These are phyloP conservation scores for Sphaerophoria rueppellii DNA, from an alignment of 2,888 invertebrate genomes.

Conservation along the genomic window DNA sequence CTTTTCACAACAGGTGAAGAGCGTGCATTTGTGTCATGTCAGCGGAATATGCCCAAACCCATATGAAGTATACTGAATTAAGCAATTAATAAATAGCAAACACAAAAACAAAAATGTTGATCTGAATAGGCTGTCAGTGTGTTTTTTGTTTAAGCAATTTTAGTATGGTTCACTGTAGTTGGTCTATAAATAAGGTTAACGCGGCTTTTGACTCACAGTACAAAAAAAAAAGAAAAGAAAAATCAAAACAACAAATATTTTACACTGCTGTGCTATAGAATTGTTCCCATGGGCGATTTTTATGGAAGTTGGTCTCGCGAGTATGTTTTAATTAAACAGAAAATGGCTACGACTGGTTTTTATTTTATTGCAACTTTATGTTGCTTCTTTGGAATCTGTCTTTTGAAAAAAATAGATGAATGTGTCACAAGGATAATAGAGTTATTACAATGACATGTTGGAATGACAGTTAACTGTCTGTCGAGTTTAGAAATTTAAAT, in stretches of 20 bases:
- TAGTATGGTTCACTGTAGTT: conserved; percentile 12
- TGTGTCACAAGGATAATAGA: conserved; percentile 63
- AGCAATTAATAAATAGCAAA: conserved; percentile 68
- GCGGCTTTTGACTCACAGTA: conserved; percentile 47
- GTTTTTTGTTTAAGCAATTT: background rate
- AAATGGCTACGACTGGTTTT: conserved; percentile 7
- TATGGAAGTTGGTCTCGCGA: conserved; percentile 65
- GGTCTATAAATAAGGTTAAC: conserved; percentile 39
- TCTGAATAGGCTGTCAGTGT: conserved; percentile 31
- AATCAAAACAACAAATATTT: conserved; percentile 22
- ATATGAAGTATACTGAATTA: conserved; percentile 51
- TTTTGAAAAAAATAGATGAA: conserved; percentile 19
- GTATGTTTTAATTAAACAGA: conserved; percentile 45
- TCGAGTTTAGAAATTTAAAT: conserved; percentile 5
- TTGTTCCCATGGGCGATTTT: conserved; percentile 71
- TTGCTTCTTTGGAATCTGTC: background rate
- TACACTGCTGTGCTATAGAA: conserved; percentile 36
- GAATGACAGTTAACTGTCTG: background rate
- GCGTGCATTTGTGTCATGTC: conserved; percentile 62
- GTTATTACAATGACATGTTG: conserved; percentile 40
- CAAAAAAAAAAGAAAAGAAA: conserved; percentile 37
- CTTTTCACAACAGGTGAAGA: conserved; percentile 53
- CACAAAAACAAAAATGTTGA: conserved; percentile 27
- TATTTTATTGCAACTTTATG: background rate
- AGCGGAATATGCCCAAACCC: conserved; percentile 19